Evolutionary conservation across 1,140 invertebrate species (phyloP).

Genomic region (Hestina assimilis): DNA sequence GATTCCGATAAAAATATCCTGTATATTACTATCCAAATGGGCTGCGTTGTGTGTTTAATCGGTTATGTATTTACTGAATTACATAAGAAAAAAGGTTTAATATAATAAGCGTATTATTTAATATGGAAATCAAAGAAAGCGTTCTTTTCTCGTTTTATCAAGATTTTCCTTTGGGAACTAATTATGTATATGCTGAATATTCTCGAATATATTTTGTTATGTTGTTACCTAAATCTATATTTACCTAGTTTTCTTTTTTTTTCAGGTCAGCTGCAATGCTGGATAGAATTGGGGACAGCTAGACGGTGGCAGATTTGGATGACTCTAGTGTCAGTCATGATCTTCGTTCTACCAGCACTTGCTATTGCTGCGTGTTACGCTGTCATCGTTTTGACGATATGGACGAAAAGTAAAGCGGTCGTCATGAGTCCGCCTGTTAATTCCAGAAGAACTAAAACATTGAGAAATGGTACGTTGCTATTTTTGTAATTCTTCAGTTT

Average conservation of each 20-base stretch:
- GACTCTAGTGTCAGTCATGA: slow-evolving; percentile 87
- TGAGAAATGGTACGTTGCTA: slow-evolving; percentile 54
- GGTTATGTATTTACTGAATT: too few species aligned
- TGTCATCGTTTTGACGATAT: slow-evolving; percentile 95
- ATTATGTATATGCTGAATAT: too few species aligned
- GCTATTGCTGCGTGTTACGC: slow-evolving; percentile 95
- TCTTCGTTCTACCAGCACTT: slow-evolving; percentile 93
- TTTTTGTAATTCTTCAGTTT: neutral
- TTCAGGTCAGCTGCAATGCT: slow-evolving; percentile 89
- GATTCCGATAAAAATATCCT: too few species aligned
- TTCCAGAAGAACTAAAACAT: slow-evolving; percentile 71
- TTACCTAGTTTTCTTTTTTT: neutral
- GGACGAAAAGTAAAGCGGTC: slow-evolving; percentile 87
- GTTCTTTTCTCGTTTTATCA: too few species aligned
- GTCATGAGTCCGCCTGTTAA: slow-evolving; percentile 77
- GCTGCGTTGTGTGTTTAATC: too few species aligned
- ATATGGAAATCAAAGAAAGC: too few species aligned
- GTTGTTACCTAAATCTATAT: too few species aligned
- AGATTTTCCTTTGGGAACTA: too few species aligned
- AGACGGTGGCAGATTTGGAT: slow-evolving; percentile 94
- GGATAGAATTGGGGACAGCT: slow-evolving; percentile 89
- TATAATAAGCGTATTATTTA: too few species aligned
- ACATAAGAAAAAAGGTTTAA: too few species aligned
- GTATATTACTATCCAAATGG: too few species aligned
- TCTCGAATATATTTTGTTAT: too few species aligned